Base-by-base conservation (phyloP, 2,888 invertebrate genomes). In the Cheilosia vernalis region DNA sequence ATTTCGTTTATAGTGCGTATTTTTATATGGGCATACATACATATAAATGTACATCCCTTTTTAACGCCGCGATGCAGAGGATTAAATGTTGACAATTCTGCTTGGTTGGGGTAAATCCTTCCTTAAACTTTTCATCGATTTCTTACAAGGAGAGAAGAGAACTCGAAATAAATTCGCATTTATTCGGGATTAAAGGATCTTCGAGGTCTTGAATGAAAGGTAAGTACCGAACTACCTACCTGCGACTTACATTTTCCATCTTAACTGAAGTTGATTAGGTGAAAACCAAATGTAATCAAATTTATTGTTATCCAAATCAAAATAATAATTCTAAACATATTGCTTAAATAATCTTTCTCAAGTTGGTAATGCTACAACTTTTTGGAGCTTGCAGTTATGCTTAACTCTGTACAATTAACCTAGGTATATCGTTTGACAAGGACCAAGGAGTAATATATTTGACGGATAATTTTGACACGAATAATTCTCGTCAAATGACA, bases 1-100 rank as follows among this genome's bases (percentile, higher is more conserved):
- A 40, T 37, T 30, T 49, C 67, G 19, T 49, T 60, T 56, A 19
- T 15, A 51, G 15, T 30, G 67, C 30, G 55, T 55, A 19, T 24
- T 55, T 53, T 55, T 53, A 21, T 58, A 49, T 56, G 58, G 47
- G 37, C 21, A 10, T 70, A 33, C 47, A 2, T 44, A 40, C 24
- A 15, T 24, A 49, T 24, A 13, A 24, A 15, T 21, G 33, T 37
- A 27, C 27, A 30, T 33, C 33, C 33, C 30, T 60, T 60, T 60
- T 42, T 7, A 49, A 15, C 37, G 30, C 49, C 67, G 51, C 10
- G 15, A 27, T 30, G 76, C 67, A 58, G 76, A 63, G 56, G 78
- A 78, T 78, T 78, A 73, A 61, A 72, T 69, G 69, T 63, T 76
- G 44, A 83, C 73, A 67, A 73, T 73, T 63, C 72, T 49, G 51